These are phyloP conservation scores for Neostethus bicornis DNA, from an alignment of 2,797 vertebrate genomes.

Conservation along the genomic window DNA sequence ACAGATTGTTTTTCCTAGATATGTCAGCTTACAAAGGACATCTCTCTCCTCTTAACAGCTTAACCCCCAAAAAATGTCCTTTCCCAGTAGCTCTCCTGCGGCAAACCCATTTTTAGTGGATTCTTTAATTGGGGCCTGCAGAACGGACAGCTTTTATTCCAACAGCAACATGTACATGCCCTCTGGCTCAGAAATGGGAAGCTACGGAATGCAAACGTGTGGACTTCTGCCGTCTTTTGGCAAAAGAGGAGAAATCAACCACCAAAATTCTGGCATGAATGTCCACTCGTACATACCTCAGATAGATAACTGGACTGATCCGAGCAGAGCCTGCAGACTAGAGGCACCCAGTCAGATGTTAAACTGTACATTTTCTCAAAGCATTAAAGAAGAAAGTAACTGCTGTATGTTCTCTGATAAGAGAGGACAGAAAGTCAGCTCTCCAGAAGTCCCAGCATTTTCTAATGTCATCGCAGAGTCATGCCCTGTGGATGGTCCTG, in stretches of 20 bases:
- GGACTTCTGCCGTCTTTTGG: conserved; percentile 98
- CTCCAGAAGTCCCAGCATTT: conserved; percentile 90
- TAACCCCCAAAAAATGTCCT: conserved; percentile 91
- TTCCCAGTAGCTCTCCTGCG: conserved; percentile 98
- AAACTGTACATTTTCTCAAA: conserved; percentile 95
- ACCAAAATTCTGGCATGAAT: conserved; percentile 98
- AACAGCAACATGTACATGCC: conserved; percentile 99
- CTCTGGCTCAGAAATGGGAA: conserved; percentile 96
- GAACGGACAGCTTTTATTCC: conserved; percentile 98
- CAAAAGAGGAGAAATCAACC: conserved; percentile 95
- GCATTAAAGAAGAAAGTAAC: conserved; percentile 98
- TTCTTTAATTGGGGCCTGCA: conserved; percentile 97
- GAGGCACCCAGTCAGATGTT: conserved; percentile 94
- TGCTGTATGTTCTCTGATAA: conserved; percentile 99
- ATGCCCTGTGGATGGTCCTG: conserved; percentile 91
- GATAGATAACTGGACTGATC: conserved; percentile 97
- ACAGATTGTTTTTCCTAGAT: conserved; percentile 99
- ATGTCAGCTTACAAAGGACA: conserved; percentile 99
- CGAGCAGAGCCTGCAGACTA: conserved; percentile 93
- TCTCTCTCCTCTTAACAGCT: conserved; percentile 92
- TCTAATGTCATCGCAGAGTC: conserved; percentile 90
- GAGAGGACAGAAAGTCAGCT: conserved; percentile 89
- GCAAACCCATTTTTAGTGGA: conserved; percentile 98
- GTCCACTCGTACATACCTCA: conserved; percentile 99
- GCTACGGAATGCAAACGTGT: conserved; percentile 99